Conservation (phyloP, 2,113 vertebrate species). For the Cygnus atratus region DNA sequence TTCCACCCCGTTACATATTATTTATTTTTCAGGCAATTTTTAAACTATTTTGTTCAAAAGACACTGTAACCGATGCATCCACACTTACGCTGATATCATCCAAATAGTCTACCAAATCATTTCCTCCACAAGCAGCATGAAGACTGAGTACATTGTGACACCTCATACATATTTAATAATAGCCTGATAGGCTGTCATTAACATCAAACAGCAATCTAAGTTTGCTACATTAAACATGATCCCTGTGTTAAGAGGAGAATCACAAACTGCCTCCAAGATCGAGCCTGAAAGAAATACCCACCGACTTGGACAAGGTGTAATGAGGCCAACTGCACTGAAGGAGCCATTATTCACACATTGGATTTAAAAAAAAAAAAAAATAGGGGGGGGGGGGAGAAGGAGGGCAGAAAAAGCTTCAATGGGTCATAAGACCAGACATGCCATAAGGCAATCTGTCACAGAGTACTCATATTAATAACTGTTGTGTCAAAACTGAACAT, state of each 20-base stretch:
- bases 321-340: conserved; percentile 26
- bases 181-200: conserved; percentile 70
- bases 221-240: conserved; percentile 72
- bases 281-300: conserved; percentile 32
- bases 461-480: conserved; percentile 63
- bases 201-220: conserved; percentile 65
- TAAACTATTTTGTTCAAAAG: not conserved
- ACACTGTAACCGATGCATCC: not conserved
- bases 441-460: conserved; percentile 66
- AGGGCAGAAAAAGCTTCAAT: conserved; percentile 16
- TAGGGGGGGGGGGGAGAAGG: too few species aligned
- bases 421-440: conserved; percentile 49
- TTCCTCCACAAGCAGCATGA: conserved; percentile 37
- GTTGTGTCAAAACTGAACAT: conserved; percentile 63
- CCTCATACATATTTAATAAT: conserved; percentile 72
- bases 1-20: not conserved
- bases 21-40: not conserved
- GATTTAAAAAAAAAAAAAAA: not conserved
- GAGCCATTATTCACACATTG: not conserved
- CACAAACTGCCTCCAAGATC: conserved; percentile 47
- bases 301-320: conserved; percentile 30
- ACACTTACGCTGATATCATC: not conserved
- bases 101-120: conserved; percentile 25
- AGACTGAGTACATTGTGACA: conserved; percentile 47
- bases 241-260: conserved; percentile 59